Evolutionary conservation across 2,888 invertebrate species (phyloP), one percentile per base, ranked within the genome.

Genomic region (Agrotis exclamationis): DNA sequence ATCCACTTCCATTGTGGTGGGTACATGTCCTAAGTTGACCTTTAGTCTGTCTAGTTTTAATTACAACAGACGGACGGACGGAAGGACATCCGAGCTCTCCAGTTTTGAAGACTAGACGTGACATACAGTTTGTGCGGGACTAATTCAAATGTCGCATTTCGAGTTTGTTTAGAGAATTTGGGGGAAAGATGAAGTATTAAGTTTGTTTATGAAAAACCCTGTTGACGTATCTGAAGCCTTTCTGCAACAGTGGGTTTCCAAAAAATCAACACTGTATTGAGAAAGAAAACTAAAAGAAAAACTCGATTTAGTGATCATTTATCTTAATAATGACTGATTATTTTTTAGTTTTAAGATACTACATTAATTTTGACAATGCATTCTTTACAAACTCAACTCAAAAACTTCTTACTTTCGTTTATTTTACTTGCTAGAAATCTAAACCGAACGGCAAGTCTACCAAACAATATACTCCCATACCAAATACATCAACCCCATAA

Each of bases 61-160:
- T 85, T 86, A 84, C 82, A 75, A 50, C 58, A 51, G 82, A 84
- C 86, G 79, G 85, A 84, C 82, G 70, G 76, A 81, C 77, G 63
- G 80, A 74, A 63, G 72, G 83, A 84, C 76, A 79, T 76, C 78
- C 70, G 78, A 83, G 77, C 63, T 47, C 7, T 76, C 54, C 70
- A 78, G 83, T 75, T 77, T 63, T 67, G 84, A 79, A 63, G 82
- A 85, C 84, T 75, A 79, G 74, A 73, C 72, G 59, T 70, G 74
- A 76, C 68, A 45, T 33, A 13, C 48, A 65, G 67, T 63, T 54
- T 62, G 51, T 66, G 56, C 22, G 20, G n/a, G 66, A 75, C 39
- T 74, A 58, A 74, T 78, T 73, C 60, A 48, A 63, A 63, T 22
- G 56, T 16, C 24, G 44, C 33, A 48, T 28, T 70, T 59, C 59